These are phyloP conservation scores for Coregonus clupeaformis DNA, from an alignment of 2,113 vertebrate genomes.

Conservation along the genomic window DNA sequence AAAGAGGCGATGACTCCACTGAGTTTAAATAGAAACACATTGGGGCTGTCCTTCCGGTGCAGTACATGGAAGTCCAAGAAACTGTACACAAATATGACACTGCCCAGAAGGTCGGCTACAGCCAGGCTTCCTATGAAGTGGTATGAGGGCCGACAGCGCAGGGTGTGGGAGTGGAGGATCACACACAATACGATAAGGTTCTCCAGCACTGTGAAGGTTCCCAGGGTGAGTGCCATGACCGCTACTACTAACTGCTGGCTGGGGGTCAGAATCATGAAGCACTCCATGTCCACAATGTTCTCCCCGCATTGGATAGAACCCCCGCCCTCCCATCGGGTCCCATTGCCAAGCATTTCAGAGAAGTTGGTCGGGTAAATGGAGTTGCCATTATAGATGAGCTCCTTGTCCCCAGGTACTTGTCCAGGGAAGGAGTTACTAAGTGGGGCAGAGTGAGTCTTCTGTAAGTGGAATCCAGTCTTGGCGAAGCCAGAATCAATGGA, in stretches of 20 bases:
- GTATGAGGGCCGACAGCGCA: conserved; percentile 94
- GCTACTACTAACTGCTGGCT: conserved; percentile 92
- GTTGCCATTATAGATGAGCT: conserved; percentile 73
- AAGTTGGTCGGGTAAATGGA: conserved; percentile 84
- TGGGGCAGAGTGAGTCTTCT: conserved; percentile 86
- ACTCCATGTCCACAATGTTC: conserved; percentile 98
- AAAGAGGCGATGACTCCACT: conserved; percentile 96
- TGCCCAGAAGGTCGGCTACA: conserved; percentile 93
- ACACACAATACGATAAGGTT: conserved; percentile 93
- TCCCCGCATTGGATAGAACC: conserved; percentile 86
- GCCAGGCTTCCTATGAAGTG: conserved; percentile 98
- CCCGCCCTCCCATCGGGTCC: conserved; percentile 75
- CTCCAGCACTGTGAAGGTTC: conserved; percentile 95
- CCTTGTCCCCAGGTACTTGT: conserved; percentile 80
- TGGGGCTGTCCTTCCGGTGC: conserved; percentile 93
- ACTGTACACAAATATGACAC: conserved; percentile 98
- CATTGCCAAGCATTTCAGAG: conserved; percentile 83
- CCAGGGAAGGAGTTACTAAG: conserved; percentile 81
- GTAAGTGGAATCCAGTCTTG: conserved; percentile 82
- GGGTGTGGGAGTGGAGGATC: conserved; percentile 91
- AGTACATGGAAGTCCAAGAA: conserved; percentile 98
- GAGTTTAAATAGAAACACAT: conserved; percentile 94
- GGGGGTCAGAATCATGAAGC: conserved; percentile 97
- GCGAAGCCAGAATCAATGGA: conserved; percentile 75
- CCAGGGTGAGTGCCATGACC: conserved; percentile 88